Evolutionary conservation across 1,140 invertebrate species (phyloP), one percentile per base, ranked within the genome.

Genomic region (Euborellia annulipes): DNA sequence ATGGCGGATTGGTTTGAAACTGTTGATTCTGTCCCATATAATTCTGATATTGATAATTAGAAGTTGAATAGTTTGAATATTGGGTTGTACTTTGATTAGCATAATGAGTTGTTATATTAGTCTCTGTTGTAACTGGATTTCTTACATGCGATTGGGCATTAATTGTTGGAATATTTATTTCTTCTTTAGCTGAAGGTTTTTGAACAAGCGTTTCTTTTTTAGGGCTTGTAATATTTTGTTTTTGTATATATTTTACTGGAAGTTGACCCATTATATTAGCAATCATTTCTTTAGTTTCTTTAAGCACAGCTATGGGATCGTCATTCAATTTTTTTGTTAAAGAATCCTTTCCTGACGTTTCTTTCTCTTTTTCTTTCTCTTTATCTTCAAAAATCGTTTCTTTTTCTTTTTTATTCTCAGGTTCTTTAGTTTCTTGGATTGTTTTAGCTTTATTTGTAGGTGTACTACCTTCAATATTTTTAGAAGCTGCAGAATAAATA

Each of bases 181-280:
- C 23, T 27, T 27, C 23, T 27, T 27, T 27, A 27, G 23, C 4
- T 6, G 23, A 11, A 6, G 23, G 23, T 27, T 27, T 27, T 27
- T 4, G 11, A 27, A 27, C 4, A 27, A 27, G 4, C 23, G 23
- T 27, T 27, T 27, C 23, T 27, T 27, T 27, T 6, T 6, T 27
- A 6, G 23, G 23, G 11, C 23, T 27, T 4, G 23, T 11, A 6
- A 27, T 27, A 27, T 27, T 27, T 27, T 38, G 4, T 6, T 38
- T 38, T 21, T 43, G 41, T 13, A n/a, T 40, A 36, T 32, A 67
- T 43, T 67, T 70, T 38, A 63, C 59, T 18, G 71, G 66, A 13
- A 73, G 50, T 17, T 70, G 69, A 3, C 69, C 69, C 73, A 77
- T 76, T 6, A 77, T 64, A 50, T 73, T 75, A 2, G 73, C 74